Conservation (phyloP, 2,888 invertebrate genomes). For the Apodemia mormo region DNA sequence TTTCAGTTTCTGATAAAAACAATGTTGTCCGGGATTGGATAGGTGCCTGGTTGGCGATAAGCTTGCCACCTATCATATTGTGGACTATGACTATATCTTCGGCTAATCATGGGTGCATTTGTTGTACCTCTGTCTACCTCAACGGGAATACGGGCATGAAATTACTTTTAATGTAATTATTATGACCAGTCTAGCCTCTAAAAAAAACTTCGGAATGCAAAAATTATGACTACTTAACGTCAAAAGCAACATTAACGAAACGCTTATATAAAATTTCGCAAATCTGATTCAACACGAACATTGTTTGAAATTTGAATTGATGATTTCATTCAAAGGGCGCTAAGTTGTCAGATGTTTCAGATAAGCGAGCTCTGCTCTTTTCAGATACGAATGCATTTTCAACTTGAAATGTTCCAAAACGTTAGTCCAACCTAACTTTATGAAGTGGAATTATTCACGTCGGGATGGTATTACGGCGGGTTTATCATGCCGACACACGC, state of each 20-base stretch:
- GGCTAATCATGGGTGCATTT: too few species aligned
- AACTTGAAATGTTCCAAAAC: conserved; percentile 35
- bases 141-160: too few species aligned
- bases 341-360: conserved; percentile 32
- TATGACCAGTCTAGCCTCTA: too few species aligned
- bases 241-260: neutral
- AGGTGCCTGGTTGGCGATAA: too few species aligned
- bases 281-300: neutral
- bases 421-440: conserved; percentile 41
- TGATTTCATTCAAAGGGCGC: conserved; percentile 23
- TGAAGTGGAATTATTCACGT: conserved; percentile 16
- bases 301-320: conserved; percentile 2
- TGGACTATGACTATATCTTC: too few species aligned
- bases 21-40: too few species aligned
- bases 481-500: conserved; percentile 8
- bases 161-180: too few species aligned
- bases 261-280: neutral
- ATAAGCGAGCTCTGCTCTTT: conserved; percentile 33
- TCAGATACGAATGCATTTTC: conserved; percentile 39
- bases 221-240: too few species aligned
- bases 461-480: conserved; percentile 1
- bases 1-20: too few species aligned
- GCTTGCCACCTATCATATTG: too few species aligned
- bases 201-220: too few species aligned
- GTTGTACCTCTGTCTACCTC: too few species aligned